Percentiles rank a stretch among this genome's conserved stretches.
These are phyloP conservation scores for Globodera rostochiensis DNA, from an alignment of 1,140 invertebrate species.

Conservation along the genomic window DNA sequence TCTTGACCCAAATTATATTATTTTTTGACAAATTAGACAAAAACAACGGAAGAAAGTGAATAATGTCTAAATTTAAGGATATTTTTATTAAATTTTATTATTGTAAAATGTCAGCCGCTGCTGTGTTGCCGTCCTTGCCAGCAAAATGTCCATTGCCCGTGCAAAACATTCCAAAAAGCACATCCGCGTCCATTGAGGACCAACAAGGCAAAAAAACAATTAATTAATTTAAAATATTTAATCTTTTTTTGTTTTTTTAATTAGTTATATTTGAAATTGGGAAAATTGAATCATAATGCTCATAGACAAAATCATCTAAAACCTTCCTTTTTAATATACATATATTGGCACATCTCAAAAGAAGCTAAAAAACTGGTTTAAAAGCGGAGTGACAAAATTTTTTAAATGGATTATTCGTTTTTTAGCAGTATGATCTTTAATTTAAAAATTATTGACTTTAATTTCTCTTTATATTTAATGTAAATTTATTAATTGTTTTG, in stretches of 20 bases:
- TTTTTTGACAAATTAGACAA: no score
- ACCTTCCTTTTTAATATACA: background rate
- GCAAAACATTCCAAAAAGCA: slow-evolving; percentile 45
- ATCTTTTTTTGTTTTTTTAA: background rate
- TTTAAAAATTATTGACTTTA: background rate
- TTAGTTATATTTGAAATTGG: slow-evolving; percentile 2
- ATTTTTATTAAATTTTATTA: background rate
- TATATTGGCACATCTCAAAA: background rate
- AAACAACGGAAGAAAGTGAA: no score
- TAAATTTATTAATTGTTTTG: no score
- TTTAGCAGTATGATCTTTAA: background rate
- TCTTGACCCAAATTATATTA: no score
- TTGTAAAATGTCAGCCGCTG: background rate
- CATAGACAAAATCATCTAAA: background rate
- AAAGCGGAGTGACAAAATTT: no score
- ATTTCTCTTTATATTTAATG: background rate
- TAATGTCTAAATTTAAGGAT: background rate
- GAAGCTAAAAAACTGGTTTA: no score
- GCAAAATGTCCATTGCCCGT: slow-evolving; percentile 48
- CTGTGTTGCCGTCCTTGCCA: slow-evolving; percentile 23
- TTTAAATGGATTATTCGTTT: no score
- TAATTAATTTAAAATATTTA: background rate
- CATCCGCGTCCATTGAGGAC: slow-evolving; percentile 43
- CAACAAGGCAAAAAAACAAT: slow-evolving; percentile 24
- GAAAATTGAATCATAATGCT: background rate